Percentiles rank a stretch among this genome's conserved stretches.
Evolutionary conservation across 1,140 invertebrate species (phyloP).

Genomic region (Drosophila jambulina): DNA sequence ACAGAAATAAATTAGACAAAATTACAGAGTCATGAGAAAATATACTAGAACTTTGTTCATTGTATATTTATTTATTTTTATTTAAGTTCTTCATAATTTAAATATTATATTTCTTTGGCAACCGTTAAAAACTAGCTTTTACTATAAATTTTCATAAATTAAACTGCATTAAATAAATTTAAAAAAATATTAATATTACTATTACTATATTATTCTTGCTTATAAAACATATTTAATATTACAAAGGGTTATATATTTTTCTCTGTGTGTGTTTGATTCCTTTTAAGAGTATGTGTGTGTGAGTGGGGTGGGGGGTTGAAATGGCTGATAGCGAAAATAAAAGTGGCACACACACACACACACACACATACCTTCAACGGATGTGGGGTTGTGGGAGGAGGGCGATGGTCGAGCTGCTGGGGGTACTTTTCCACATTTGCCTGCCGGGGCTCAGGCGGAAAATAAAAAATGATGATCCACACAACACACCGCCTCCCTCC

Average conservation of each 20-base stretch:
- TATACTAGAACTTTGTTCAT: no score
- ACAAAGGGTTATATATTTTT: background rate
- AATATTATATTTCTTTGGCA: no score
- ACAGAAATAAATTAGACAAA: background rate
- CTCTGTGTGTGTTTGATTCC: background rate
- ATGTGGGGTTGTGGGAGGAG: background rate
- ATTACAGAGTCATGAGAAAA: no score
- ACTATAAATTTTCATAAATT: no score
- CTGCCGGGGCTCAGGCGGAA: conserved; percentile 71
- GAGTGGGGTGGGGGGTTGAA: conserved; percentile 31
- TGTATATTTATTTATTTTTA: no score
- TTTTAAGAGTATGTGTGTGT: conserved; percentile 1
- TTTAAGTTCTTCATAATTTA: background rate
- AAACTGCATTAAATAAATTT: background rate
- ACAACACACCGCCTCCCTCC: background rate
- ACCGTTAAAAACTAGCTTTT: no score
- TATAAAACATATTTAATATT: background rate
- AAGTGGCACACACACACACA: conserved; percentile 60
- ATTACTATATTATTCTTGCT: no score
- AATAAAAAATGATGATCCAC: conserved; percentile 84
- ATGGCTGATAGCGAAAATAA: conserved; percentile 81
- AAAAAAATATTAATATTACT: background rate
- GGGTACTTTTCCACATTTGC: conserved; percentile 64
- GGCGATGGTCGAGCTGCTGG: conserved; percentile 50
- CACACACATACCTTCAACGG: conserved; percentile 13